These are phyloP conservation scores for Sylvilagus floridanus DNA, from an alignment of 2,797 vertebrate species.

Conservation along the genomic window DNA sequence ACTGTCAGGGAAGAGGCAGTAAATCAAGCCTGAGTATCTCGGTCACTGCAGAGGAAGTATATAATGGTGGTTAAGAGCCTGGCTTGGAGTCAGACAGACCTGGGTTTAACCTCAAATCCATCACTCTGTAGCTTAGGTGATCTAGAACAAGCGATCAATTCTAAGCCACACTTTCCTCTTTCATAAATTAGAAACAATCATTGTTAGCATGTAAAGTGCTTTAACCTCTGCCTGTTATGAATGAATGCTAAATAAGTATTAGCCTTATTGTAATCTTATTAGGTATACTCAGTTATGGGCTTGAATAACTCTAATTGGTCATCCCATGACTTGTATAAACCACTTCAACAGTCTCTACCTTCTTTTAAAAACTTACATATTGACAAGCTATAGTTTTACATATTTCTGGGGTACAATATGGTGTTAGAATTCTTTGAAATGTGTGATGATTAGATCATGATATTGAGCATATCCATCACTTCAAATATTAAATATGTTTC, in stretches of 20 bases:
- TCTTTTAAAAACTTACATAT: neutral
- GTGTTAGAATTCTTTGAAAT: neutral
- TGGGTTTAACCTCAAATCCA: constrained; percentile 58
- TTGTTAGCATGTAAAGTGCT: neutral
- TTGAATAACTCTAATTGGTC: neutral
- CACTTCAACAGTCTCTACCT: neutral
- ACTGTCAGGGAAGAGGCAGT: constrained; percentile 57
- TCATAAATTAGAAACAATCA: neutral
- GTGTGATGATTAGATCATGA: neutral
- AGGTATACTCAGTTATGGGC: neutral
- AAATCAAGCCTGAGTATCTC: constrained; percentile 39
- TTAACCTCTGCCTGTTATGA: neutral
- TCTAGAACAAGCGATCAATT: neutral
- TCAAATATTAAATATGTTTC: neutral
- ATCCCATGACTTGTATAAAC: neutral
- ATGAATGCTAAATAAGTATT: neutral
- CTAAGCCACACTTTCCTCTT: constrained; percentile 32
- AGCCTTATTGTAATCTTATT: neutral
- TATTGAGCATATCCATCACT: neutral
- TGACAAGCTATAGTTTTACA: neutral
- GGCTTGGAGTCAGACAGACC: constrained; percentile 49
- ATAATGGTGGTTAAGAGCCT: constrained; percentile 49
- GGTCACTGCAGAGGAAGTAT: constrained; percentile 9
- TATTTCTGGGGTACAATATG: too few species aligned
- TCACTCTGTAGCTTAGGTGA: constrained; percentile 31